Percentiles rank a stretch among this genome's conserved stretches.
These are phyloP conservation scores for Caenorhabditis becei DNA, from an alignment of 2,888 invertebrate genomes.

Conservation along the genomic window DNA sequence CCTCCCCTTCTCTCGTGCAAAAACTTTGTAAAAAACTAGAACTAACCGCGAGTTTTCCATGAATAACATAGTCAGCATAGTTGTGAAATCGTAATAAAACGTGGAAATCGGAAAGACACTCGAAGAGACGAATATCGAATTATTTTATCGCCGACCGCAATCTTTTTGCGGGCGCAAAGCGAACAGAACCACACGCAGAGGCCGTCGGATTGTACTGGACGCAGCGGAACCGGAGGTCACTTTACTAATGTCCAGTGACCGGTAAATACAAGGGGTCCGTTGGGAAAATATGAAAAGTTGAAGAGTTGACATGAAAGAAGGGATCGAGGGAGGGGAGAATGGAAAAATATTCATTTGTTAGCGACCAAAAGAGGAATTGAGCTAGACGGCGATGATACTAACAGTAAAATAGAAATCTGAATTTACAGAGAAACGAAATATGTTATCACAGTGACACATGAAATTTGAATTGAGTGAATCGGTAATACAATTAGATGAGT, in stretches of 20 bases:
- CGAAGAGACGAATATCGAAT: slow-evolving; percentile 27
- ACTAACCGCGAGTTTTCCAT: not conserved
- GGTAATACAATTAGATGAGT: not conserved
- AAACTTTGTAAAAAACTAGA: slow-evolving; percentile 8
- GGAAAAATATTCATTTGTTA: not conserved
- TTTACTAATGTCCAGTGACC: not conserved
- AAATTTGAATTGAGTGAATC: not conserved
- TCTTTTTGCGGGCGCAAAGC: slow-evolving; percentile 17
- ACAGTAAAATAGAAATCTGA: not conserved
- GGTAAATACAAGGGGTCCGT: no score
- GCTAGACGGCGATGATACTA: not conserved
- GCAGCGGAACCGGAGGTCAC: slow-evolving; percentile 4
- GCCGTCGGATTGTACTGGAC: not conserved
- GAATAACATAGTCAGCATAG: slow-evolving; percentile 1
- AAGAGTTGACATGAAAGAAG: not conserved
- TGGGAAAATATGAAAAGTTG: not conserved
- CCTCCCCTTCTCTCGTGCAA: no score
- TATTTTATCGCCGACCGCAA: slow-evolving; percentile 58
- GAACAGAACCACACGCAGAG: no score
- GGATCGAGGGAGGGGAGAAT: slow-evolving; percentile 20
- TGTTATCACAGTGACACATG: not conserved
- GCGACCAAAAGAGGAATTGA: not conserved
- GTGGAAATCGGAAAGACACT: slow-evolving; percentile 31
- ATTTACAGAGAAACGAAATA: not conserved
- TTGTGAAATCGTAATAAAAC: slow-evolving; percentile 28